These are phyloP conservation scores for Axinella damicornis DNA, from an alignment of 37 sponge, comb jelly and placozoan genomes.

Conservation along the genomic window DNA sequence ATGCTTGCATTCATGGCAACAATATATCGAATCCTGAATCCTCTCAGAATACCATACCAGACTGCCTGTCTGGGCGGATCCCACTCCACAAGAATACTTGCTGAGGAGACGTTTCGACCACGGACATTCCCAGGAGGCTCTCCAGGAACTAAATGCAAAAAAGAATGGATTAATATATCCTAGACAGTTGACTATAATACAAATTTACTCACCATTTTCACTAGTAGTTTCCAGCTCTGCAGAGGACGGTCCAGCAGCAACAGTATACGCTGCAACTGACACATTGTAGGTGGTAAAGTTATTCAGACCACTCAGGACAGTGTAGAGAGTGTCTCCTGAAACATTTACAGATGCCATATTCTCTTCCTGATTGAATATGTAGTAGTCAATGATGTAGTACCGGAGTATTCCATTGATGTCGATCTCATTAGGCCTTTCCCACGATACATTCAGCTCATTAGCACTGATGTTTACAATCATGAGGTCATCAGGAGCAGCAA, in stretches of 20 bases:
- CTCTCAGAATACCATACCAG: constrained; percentile 23
- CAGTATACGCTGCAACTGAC: constrained; percentile 16
- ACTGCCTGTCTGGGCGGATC: not conserved
- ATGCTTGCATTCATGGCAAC: not conserved
- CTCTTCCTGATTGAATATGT: not conserved
- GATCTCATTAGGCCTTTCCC: constrained; percentile 12
- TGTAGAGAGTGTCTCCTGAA: not conserved
- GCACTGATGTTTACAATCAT: constrained; percentile 7
- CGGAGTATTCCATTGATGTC: constrained; percentile 41
- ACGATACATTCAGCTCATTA: constrained; percentile 14
- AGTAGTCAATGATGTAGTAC: not conserved
- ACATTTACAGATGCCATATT: not conserved
- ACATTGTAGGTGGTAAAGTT: constrained; percentile 48
- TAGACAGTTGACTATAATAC: not conserved
- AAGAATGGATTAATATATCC: not conserved
- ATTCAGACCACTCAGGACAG: constrained; percentile 1
- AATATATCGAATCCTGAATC: constrained; percentile 11
- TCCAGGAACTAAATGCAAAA: constrained; percentile 30
- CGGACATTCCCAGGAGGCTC: constrained; percentile 14
- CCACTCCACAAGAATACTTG: constrained; percentile 24
- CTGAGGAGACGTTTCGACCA: not conserved
- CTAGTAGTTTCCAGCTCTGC: not conserved
- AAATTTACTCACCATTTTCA: constrained; percentile 16
- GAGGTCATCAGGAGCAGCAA: not conserved
- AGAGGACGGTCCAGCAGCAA: constrained; percentile 21